phyloP scores from a whole-genome alignment of 2,797 vertebrate genomes.

The Enteromius treurensis region DNA sequence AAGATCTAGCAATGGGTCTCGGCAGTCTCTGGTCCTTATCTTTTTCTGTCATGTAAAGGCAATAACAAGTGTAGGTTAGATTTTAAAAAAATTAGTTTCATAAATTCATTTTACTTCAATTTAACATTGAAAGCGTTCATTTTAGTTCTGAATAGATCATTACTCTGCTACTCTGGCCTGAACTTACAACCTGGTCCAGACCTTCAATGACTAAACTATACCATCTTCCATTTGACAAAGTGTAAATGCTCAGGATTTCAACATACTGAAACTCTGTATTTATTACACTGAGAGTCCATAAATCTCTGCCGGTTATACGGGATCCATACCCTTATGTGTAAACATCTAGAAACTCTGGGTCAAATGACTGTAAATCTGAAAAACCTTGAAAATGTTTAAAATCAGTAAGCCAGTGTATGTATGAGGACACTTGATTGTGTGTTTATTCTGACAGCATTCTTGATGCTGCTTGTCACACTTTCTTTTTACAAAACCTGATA shows the following conservation, averaged over 20 bases:
- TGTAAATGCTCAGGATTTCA: conserved; percentile 12
- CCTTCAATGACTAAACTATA: conserved; percentile 1
- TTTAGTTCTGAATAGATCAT: background rate
- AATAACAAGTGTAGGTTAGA: background rate
- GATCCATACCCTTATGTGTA: conserved; percentile 31
- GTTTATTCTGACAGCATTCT: conserved; percentile 76
- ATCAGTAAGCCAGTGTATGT: background rate
- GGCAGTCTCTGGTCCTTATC: conserved; percentile 13
- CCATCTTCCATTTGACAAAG: background rate
- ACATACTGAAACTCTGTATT: conserved; percentile 26
- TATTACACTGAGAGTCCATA: conserved; percentile 33
- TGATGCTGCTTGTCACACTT: conserved; percentile 64
- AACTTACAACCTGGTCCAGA: background rate
- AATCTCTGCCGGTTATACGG: background rate
- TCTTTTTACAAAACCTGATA: conserved; percentile 65
- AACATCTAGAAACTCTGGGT: conserved; percentile 8
- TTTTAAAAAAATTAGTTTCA: background rate
- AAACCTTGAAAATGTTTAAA: conserved; percentile 19
- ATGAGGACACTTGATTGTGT: conserved; percentile 45
- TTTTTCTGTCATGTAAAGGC: conserved; percentile 44
- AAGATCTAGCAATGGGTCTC: conserved; percentile 8
- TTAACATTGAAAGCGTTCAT: background rate
- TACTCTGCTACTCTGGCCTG: background rate
- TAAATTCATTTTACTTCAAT: background rate
- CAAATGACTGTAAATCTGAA: background rate